These are phyloP conservation scores for Argyresthia albistria DNA, from an alignment of 2,888 invertebrate species.

Conservation along the genomic window DNA sequence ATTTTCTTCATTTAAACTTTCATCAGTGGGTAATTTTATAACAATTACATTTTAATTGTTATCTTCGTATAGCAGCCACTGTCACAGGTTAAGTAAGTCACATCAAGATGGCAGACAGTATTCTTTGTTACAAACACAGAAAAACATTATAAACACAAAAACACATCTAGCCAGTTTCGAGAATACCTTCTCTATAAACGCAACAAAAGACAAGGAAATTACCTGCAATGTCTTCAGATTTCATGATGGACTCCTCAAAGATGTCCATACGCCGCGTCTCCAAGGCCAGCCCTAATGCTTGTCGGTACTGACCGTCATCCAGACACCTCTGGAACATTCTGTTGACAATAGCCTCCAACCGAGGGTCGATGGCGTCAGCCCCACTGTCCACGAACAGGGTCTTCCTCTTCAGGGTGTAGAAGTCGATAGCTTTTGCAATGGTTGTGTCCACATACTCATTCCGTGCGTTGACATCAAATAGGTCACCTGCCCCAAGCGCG, in stretches of 20 bases:
- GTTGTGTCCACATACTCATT: constrained; percentile 98
- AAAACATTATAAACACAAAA: not conserved
- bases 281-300: constrained; percentile 95
- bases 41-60: no score
- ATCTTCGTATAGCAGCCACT: not conserved
- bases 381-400: constrained; percentile 79
- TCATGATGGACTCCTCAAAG: constrained; percentile 92
- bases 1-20: no score
- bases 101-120: no score
- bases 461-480: constrained; percentile 95
- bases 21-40: no score
- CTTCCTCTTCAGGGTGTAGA: constrained; percentile 91
- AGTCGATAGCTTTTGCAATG: constrained; percentile 97
- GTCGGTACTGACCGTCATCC: constrained; percentile 94
- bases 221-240: constrained; percentile 89
- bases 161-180: no score
- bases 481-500: constrained; percentile 94
- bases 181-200: not conserved
- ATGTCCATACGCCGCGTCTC: constrained; percentile 98
- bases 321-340: constrained; percentile 97
- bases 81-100: no score
- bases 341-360: constrained; percentile 94
- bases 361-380: constrained; percentile 81
- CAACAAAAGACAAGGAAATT: constrained; percentile 2
- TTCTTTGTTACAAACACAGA: not conserved